A percentile compares a stretch with the other conserved stretches of the same genome.
Evolutionary conservation across 1,140 invertebrate genomes (phyloP).

Genomic region (Tetragonula clypearis): DNA sequence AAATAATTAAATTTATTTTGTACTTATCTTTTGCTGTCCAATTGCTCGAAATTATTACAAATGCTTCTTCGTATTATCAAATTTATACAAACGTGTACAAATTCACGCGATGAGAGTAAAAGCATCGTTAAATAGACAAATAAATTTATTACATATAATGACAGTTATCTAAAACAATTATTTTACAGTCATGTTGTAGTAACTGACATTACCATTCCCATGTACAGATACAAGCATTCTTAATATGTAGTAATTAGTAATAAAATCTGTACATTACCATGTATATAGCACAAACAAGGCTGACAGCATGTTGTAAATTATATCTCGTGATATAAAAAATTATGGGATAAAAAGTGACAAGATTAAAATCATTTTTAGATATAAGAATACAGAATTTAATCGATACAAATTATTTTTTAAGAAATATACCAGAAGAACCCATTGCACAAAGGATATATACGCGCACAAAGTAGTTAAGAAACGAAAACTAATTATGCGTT

Average conservation of each 20-base stretch:
- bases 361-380: constrained; percentile 30
- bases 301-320: background rate
- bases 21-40: constrained; percentile 9
- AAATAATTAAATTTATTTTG: constrained; percentile 37
- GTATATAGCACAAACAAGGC: constrained; percentile 19
- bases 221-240: constrained; percentile 29
- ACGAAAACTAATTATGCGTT: background rate
- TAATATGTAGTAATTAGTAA: constrained; percentile 26
- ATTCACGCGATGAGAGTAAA: constrained; percentile 23
- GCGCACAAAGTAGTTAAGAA: constrained; percentile 1
- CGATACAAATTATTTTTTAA: constrained; percentile 31
- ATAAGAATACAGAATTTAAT: constrained; percentile 51
- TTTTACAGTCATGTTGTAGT: constrained; percentile 28
- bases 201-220: constrained; percentile 37
- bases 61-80: background rate
- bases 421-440: background rate
- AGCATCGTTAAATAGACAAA: constrained; percentile 40
- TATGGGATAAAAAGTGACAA: constrained; percentile 19
- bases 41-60: constrained; percentile 31
- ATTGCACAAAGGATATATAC: background rate
- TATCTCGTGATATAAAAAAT: constrained; percentile 46
- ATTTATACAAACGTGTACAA: constrained; percentile 24
- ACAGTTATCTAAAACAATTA: constrained; percentile 42
- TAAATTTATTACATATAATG: constrained; percentile 51
- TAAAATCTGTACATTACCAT: constrained; percentile 20